phyloP scores from a whole-genome alignment of 64 coral and sea anemone species.

The Actinia equina region DNA sequence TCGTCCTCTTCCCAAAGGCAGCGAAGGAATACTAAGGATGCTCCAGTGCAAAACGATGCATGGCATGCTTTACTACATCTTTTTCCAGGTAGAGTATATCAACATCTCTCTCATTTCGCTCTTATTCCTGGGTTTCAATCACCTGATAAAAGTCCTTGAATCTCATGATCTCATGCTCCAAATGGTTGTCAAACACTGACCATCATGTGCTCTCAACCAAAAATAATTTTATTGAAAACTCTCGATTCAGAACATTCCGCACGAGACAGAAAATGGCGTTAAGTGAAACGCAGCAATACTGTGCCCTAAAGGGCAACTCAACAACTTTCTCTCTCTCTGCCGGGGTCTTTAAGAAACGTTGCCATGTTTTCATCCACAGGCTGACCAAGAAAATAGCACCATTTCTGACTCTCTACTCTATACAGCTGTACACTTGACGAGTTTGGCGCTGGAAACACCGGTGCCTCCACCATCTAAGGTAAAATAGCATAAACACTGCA shows the following conservation, averaged over 20 bases:
- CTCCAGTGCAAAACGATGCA: slow-evolving; percentile 87
- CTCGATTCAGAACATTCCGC: no score
- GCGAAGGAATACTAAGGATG: slow-evolving; percentile 49
- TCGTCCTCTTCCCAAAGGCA: slow-evolving; percentile 64
- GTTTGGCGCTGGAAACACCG: slow-evolving; percentile 51
- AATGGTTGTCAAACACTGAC: no score
- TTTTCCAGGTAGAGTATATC: slow-evolving; percentile 54
- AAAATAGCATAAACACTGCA: background rate
- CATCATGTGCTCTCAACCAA: no score
- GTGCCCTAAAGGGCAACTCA: no score
- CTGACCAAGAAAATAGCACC: slow-evolving; percentile 44
- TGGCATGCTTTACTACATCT: slow-evolving; percentile 81
- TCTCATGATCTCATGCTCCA: no score
- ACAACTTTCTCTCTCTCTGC: background rate
- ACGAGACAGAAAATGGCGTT: no score
- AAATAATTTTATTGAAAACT: no score
- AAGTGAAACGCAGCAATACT: no score
- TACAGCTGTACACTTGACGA: slow-evolving; percentile 71
- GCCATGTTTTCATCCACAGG: slow-evolving; percentile 5
- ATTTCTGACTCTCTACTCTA: slow-evolving; percentile 66
- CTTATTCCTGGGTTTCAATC: no score
- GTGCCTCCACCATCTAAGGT: background rate
- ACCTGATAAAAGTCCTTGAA: no score
- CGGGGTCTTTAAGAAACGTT: background rate
- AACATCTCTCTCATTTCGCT: no score